Evolutionary conservation across 1,140 invertebrate genomes (phyloP).

Genomic region (Drosophila busckii): DNA sequence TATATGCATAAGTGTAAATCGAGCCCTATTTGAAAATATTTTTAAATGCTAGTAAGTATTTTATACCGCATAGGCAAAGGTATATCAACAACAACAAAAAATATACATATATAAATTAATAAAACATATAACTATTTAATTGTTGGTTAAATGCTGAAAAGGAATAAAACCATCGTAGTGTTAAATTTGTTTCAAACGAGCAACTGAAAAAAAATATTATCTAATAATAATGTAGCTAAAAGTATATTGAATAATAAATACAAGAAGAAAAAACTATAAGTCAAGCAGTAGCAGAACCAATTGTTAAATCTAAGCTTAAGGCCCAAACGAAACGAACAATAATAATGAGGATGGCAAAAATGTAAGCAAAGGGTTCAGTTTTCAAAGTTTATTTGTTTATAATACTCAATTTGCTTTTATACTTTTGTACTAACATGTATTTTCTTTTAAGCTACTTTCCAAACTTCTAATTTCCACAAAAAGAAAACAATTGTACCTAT

Average conservation of each 20-base stretch:
- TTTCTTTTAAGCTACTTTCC: constrained; percentile 16
- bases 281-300: constrained; percentile 71
- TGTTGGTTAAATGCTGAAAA: constrained; percentile 71
- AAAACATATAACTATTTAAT: constrained; percentile 48
- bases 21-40: constrained; percentile 61
- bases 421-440: constrained; percentile 62
- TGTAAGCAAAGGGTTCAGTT: constrained; percentile 32
- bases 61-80: constrained; percentile 64
- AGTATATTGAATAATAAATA: constrained; percentile 37
- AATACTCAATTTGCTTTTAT: constrained; percentile 55
- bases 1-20: constrained; percentile 68
- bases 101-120: constrained; percentile 8
- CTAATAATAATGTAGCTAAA: constrained; percentile 58
- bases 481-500: constrained; percentile 43
- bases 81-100: constrained; percentile 48
- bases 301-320: constrained; percentile 69
- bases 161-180: constrained; percentile 52
- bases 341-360: constrained; percentile 38
- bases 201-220: constrained; percentile 40
- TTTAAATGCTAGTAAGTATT: constrained; percentile 65
- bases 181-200: constrained; percentile 55
- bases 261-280: constrained; percentile 35
- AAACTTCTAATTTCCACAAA: constrained; percentile 39
- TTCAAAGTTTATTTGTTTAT: constrained; percentile 10
- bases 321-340: constrained; percentile 58